phyloP scores from a whole-genome alignment of 1,140 invertebrate species.

The Tetragnatha versicolor region DNA sequence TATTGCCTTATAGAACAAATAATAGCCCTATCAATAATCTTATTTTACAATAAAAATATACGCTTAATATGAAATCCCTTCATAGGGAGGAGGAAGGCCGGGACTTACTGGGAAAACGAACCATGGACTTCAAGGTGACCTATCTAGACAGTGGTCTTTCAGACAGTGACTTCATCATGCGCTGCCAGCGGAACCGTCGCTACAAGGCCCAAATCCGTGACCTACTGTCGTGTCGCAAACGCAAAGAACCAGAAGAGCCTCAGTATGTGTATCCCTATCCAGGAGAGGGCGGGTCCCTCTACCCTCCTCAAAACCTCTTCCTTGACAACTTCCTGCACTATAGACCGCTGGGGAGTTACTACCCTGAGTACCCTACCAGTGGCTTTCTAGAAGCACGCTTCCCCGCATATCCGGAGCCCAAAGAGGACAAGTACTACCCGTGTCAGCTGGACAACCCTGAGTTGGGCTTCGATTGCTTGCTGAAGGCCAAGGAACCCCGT shows the following conservation, averaged over 20 bases:
- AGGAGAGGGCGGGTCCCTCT: no score
- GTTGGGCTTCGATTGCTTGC: background rate
- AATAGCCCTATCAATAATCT: no score
- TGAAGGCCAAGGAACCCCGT: constrained; percentile 38
- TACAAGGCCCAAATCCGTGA: constrained; percentile 93
- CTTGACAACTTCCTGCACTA: constrained; percentile 82
- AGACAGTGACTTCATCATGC: constrained; percentile 56
- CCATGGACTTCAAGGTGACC: constrained; percentile 98
- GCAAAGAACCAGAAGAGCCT: constrained; percentile 74
- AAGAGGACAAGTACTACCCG: constrained; percentile 70
- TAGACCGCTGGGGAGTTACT: constrained; percentile 75
- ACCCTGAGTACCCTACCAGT: constrained; percentile 77
- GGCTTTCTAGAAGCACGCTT: constrained; percentile 74
- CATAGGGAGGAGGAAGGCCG: constrained; percentile 95
- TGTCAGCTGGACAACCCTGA: constrained; percentile 68
- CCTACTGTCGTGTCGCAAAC: constrained; percentile 88
- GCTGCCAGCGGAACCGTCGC: constrained; percentile 71
- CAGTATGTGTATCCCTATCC: no score
- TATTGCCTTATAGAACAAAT: no score
- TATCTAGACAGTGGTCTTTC: constrained; percentile 83
- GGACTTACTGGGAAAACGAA: constrained; percentile 92
- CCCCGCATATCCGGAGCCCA: constrained; percentile 62
- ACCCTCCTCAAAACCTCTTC: no score
- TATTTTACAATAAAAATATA: background rate
- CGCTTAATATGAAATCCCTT: no score